phyloP scores from a whole-genome alignment of 2,113 vertebrate species.

The Etia nguti region DNA sequence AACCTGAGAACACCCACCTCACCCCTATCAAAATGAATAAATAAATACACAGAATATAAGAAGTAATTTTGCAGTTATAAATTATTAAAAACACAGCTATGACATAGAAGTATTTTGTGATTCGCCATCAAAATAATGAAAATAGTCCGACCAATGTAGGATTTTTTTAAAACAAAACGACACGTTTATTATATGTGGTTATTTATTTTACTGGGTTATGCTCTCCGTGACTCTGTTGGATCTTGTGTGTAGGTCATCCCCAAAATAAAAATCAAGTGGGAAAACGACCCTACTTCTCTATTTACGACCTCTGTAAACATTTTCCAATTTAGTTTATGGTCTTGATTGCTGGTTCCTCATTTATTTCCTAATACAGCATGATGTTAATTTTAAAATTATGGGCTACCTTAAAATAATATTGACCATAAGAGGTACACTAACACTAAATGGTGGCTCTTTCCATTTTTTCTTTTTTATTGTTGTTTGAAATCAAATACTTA shows the following conservation, averaged over 20 bases:
- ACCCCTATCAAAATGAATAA: neutral
- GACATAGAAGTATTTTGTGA: neutral
- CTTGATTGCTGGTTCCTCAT: neutral
- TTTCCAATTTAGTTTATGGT: neutral
- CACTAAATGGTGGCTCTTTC: neutral
- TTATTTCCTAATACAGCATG: neutral
- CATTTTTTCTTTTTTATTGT: neutral
- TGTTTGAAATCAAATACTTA: neutral
- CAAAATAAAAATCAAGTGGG: neutral
- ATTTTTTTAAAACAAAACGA: neutral
- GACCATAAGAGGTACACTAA: neutral
- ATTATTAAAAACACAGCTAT: neutral
- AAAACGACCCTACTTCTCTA: neutral
- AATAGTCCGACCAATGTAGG: neutral
- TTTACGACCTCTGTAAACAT: neutral
- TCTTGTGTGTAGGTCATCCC: neutral
- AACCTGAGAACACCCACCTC: neutral
- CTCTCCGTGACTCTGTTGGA: neutral
- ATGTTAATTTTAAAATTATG: neutral
- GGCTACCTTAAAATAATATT: neutral
- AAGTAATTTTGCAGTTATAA: neutral
- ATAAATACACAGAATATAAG: neutral
- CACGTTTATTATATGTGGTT: neutral
- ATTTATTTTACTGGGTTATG: neutral
- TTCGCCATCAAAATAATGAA: neutral